Evolutionary conservation across 2,888 invertebrate species (phyloP).

Genomic region (Euphydryas editha): DNA sequence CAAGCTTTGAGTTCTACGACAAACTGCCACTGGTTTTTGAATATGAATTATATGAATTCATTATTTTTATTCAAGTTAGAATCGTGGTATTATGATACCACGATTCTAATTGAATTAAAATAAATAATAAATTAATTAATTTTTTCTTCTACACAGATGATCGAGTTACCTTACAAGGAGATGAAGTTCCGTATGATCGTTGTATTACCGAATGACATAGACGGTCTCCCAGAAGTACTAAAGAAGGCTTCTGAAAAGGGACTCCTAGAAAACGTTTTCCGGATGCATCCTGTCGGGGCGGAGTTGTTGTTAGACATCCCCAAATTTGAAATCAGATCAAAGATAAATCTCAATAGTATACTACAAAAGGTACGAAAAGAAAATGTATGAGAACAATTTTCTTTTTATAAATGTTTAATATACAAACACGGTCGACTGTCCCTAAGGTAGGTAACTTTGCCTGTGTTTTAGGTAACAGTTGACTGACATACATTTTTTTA

Average conservation of each 20-base stretch:
- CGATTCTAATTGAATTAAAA: too few relatives aligned
- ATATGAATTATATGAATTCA: too few relatives aligned
- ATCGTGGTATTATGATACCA: background rate
- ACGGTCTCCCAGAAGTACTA: slow-evolving; percentile 56
- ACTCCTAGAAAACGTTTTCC: slow-evolving; percentile 54
- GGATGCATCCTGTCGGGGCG: slow-evolving; percentile 44
- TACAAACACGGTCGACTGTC: too few relatives aligned
- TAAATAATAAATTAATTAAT: too few relatives aligned
- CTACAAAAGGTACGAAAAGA: slow-evolving; percentile 53
- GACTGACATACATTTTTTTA: too few relatives aligned
- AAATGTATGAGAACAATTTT: too few relatives aligned
- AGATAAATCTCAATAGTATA: slow-evolving; percentile 54
- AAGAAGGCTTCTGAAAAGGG: slow-evolving; percentile 55
- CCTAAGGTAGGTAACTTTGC: too few relatives aligned
- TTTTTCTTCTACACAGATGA: slow-evolving; percentile 35
- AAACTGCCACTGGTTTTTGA: too few relatives aligned
- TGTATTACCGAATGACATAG: slow-evolving; percentile 52
- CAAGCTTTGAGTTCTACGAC: too few relatives aligned
- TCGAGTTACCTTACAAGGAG: slow-evolving; percentile 64
- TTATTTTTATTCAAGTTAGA: background rate
- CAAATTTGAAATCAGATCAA: slow-evolving; percentile 59
- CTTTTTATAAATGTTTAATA: too few relatives aligned
- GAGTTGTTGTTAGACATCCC: slow-evolving; percentile 56
- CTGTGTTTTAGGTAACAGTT: too few relatives aligned
- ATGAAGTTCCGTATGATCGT: slow-evolving; percentile 40